Evolutionary conservation across 2,888 invertebrate species (phyloP), one percentile per base, ranked within the genome.

Genomic region (Cataglyphis livida): DNA sequence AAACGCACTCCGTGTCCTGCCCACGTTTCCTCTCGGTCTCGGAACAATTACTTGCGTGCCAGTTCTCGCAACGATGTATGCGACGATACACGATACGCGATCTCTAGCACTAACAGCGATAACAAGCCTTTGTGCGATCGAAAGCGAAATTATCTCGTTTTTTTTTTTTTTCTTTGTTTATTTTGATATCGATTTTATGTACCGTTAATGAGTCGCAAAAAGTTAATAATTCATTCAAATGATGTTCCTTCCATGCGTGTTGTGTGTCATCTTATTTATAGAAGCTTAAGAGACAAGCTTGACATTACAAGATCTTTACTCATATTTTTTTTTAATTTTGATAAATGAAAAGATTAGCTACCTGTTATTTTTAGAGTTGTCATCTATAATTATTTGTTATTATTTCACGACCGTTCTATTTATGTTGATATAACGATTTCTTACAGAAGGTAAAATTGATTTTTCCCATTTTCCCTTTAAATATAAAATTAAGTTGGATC

Each of bases 11-110:
- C n/a, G 25, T 2, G 57, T 6, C 54, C 66, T 66, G 66, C 78
- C 25, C 68, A 68, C 68, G 51, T 41, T 54, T 78, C 57, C 66
- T 68, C 68, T 78, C 57, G 57, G 70, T 79, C 78, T 70, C 78
- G 59, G 78, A 48, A 70, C 78, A 79, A 79, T 79, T 79, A 70
- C 78, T 79, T 44, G 78, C 70, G 78, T 61, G 78, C 59, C 70
- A 65, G 78, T 79, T 79, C 70, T 79, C 78, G 70, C 59, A 3
- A 70, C 62, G 21, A 32, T 62, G n/a, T 38, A 54, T 59, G 35
- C 35, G 51, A 10, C 18, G 54, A 68, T 18, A 32, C 32, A 12
- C 44, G 48, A 75, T 25, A n/a, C 68, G 51, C n/a, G 70, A 35
- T 44, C 66, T 57, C 41, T 21, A 44, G 54, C 32, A 21, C 10